Base-by-base conservation (phyloP, 2,888 invertebrate species). In the Clistopyga incitator region DNA sequence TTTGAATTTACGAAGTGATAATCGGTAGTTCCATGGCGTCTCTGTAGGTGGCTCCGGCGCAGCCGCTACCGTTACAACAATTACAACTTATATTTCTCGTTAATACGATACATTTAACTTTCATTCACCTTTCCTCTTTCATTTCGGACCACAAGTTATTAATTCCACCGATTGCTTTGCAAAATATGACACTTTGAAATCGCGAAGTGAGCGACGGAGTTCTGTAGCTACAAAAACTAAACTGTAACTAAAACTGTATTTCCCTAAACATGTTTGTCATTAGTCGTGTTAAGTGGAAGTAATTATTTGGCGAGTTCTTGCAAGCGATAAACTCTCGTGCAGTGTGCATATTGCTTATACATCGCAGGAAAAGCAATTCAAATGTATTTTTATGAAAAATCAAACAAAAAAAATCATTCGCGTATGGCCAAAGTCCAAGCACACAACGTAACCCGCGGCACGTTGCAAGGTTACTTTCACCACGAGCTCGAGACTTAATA, bases 401-500 rank as follows among this genome's bases (percentile, higher is more conserved):
- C 42, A 15, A 29, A 15, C 59, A 72, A 74, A 61, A 15, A 72
- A 72, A 74, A 61, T 38, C 65, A 10, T 54, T 70, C 45, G 52
- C 61, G 50, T 20, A 42, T 70, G 68, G 64, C 47, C 70, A 75
- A 70, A 75, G 29, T 59, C 61, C 52, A 20, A 52, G 25, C 34
- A 56, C 3, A 45, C 50, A 76, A 78, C 71, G 61, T 67, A 42
- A 68, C 42, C 59, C 38, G 79, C 29, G 71, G 75, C 52, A 29
- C 50, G 81, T 76, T 71, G 85, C 85, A 87, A 87, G 87, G 87
- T 86, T 86, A 87, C 87, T 86, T 87, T 87, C 85, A 87, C 87
- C 86, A 59, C 70, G 52, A 68, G 29, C 34, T 59, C 47, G 34
- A 25, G n/a, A 38, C 70, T 64, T 42, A 23, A 13, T 65, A 42